Base-by-base conservation (phyloP, 1,140 invertebrate species). In the Musca vetustissima region DNA sequence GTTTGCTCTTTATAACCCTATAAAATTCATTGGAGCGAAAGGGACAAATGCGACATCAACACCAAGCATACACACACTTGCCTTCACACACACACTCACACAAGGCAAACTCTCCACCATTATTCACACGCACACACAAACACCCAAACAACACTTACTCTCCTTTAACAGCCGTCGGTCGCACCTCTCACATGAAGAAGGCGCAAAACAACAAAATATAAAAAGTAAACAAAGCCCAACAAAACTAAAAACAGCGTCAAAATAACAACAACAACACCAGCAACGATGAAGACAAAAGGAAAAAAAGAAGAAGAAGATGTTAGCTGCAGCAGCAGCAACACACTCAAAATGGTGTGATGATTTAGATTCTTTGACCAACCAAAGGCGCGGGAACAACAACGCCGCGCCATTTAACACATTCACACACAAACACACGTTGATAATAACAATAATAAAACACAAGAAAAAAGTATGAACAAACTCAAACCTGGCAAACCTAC, bases 291-390 rank as follows among this genome's bases (percentile, higher is more conserved):
- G 25, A 64, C 52, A 52, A n/a, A 48, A 14, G 8, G 47, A 7
- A 11, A 15, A 28, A 53, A 13, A 9, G 8, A 19, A 15, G 24
- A 65, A 25, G 15, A 25, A 65, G 19, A 49, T 49, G 64, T 49
- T 19, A 65, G 64, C 48, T 13, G n/a, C n/a, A n/a, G n/a, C n/a
- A n/a, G n/a, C n/a, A 65, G 21, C 47, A 48, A 43, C 48, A 49
- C 64, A 49, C 43, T 65, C 43, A 49, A 65, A 49, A 68, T 68
- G 55, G 67, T 68, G 67, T 50, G 57, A 65, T 65, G 64, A 68
- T 64, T 68, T 64, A 68, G 59, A 68, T 50, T 49, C 55, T 49
- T 61, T 61, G 55, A 50, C 66, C 66, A 67, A 53, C 21, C 43
- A 57, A 25, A 43, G 53, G 53, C 53, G 43, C 24, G 32, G 57